These are phyloP conservation scores for Tipula lateralis DNA, from an alignment of 2,888 invertebrate genomes.

Conservation along the genomic window DNA sequence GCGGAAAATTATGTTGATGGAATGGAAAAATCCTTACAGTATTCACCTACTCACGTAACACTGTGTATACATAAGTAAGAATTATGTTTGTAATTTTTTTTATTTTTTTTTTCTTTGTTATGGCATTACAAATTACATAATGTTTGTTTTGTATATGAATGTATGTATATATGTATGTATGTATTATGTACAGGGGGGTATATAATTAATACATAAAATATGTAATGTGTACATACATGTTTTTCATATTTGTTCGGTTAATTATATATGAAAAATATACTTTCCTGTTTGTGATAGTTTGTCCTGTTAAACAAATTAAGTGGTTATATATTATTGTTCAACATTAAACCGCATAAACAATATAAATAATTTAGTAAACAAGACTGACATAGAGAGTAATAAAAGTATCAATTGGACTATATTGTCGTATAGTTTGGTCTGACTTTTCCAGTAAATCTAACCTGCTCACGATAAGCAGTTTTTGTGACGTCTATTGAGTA, in stretches of 20 bases:
- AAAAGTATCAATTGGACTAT: too few relatives aligned
- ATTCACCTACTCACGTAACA: background rate
- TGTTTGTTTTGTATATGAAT: background rate
- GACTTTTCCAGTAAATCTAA: too few relatives aligned
- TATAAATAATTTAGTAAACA: background rate
- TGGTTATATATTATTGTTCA: background rate
- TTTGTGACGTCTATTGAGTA: too few relatives aligned
- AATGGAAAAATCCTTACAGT: background rate
- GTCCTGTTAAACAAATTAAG: background rate
- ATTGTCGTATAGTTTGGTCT: too few relatives aligned
- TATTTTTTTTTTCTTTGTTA: background rate
- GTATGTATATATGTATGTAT: background rate
- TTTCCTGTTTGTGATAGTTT: background rate
- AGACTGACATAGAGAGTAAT: too few relatives aligned
- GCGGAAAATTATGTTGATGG: background rate
- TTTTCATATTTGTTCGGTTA: background rate
- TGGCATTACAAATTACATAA: conserved; percentile 11
- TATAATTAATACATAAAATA: background rate
- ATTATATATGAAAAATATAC: background rate
- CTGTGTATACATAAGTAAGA: background rate
- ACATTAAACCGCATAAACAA: background rate
- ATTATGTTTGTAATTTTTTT: background rate
- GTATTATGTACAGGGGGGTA: background rate
- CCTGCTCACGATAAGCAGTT: too few relatives aligned
- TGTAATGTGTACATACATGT: background rate